These are phyloP conservation scores for Apocheima hispidaria DNA, from an alignment of 2,888 invertebrate species.

Conservation along the genomic window DNA sequence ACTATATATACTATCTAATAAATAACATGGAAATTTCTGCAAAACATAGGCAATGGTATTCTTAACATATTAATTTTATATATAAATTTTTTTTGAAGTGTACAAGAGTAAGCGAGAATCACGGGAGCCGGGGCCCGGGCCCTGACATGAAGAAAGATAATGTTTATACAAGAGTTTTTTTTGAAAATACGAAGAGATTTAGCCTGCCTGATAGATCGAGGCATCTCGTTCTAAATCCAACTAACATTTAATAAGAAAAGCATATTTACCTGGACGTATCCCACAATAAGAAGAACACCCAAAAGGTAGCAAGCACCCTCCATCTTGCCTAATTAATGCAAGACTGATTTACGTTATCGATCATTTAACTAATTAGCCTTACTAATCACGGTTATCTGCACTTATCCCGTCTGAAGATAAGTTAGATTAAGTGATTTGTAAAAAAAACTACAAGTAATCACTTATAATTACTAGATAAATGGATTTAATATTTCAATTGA, in stretches of 20 bases:
- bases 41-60: no score
- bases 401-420: conserved; percentile 15
- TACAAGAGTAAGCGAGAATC: no score
- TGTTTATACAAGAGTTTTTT: no score
- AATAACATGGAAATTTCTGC: no score
- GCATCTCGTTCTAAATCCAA: no score
- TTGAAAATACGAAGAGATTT: no score
- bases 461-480: conserved; percentile 7
- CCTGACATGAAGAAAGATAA: no score
- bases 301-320: conserved; percentile 47
- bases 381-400: conserved; percentile 8
- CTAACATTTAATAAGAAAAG: background rate
- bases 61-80: no score
- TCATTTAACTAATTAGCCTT: conserved; percentile 16
- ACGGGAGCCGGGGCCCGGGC: no score
- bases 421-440: background rate
- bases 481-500: background rate
- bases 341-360: conserved; percentile 24
- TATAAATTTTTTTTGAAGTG: no score
- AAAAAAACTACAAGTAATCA: conserved; percentile 15
- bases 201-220: no score
- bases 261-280: conserved; percentile 55
- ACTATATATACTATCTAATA: no score
- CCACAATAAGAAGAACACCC: conserved; percentile 51
- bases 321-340: conserved; percentile 45